Evolutionary conservation across 2,797 vertebrate species (phyloP).

Genomic region (Taeniopygia guttata): DNA sequence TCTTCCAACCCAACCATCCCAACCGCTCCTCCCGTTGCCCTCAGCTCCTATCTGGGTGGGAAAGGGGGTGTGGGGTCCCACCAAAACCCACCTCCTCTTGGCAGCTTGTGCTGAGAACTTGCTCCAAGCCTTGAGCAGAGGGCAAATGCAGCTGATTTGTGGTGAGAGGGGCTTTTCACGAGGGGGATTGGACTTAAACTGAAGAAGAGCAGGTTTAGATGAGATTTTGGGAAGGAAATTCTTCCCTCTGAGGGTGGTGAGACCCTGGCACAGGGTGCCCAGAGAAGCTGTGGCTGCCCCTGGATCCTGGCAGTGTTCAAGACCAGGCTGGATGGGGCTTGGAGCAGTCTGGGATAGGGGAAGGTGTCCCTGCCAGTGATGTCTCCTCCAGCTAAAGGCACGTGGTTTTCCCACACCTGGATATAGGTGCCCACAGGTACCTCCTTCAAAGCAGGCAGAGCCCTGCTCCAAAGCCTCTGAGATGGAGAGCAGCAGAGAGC

Average conservation of each 20-base stretch:
- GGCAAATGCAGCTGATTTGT: neutral
- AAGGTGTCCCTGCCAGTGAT: neutral
- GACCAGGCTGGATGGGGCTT: neutral
- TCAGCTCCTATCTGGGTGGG: neutral
- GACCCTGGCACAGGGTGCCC: neutral
- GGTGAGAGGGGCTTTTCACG: neutral
- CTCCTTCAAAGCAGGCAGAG: neutral
- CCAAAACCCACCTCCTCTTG: neutral
- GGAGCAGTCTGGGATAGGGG: neutral
- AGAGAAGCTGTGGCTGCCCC: neutral
- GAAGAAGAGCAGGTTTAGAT: neutral
- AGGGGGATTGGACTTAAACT: neutral
- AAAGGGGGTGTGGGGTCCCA: neutral
- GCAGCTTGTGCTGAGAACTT: neutral
- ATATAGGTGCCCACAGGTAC: neutral
- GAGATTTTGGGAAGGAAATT: neutral
- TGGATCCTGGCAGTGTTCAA: neutral
- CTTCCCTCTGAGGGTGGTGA: rapidly evolving
- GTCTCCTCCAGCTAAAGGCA: neutral
- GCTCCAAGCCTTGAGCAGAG: neutral
- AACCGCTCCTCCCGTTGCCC: rapidly evolving
- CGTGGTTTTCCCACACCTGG: neutral
- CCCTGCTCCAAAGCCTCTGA: rapidly evolving
- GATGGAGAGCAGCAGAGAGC: neutral
- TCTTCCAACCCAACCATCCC: neutral